phyloP scores from a whole-genome alignment of 1,140 invertebrate genomes.

The Hydropsyche tenuis region DNA sequence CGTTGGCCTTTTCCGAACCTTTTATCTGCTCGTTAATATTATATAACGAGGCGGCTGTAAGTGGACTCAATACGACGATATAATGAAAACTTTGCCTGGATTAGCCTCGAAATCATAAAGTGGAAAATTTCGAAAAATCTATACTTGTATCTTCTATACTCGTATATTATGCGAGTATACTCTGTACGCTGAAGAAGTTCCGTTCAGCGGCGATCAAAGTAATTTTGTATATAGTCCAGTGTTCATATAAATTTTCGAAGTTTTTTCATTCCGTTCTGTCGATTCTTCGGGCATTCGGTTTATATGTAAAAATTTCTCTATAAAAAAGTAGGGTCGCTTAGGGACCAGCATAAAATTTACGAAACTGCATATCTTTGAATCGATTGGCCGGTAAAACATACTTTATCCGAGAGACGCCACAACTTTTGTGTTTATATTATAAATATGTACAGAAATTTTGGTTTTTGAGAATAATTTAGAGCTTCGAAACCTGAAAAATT shows the following conservation, averaged over 20 bases:
- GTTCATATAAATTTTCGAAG: slow-evolving; percentile 13
- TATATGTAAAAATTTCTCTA: slow-evolving; percentile 25
- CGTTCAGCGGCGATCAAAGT: not conserved
- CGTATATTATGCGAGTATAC: not conserved
- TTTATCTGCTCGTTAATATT: slow-evolving; percentile 15
- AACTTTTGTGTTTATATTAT: too few species aligned
- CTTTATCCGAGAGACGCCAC: not conserved
- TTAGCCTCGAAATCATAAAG: not conserved
- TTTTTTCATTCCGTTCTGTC: slow-evolving; percentile 23
- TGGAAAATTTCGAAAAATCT: not conserved
- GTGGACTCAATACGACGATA: not conserved
- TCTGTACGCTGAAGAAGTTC: not conserved
- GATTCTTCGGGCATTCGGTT: slow-evolving; percentile 8
- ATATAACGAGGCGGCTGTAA: not conserved
- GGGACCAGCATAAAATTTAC: slow-evolving; percentile 29
- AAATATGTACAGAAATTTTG: too few species aligned
- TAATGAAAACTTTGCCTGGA: not conserved
- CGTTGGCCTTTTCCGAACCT: slow-evolving; percentile 21
- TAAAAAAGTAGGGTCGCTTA: slow-evolving; percentile 13
- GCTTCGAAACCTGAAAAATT: too few species aligned
- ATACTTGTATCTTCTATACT: too few species aligned
- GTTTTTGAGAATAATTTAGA: too few species aligned
- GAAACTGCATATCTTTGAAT: slow-evolving; percentile 24
- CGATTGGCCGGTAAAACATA: slow-evolving; percentile 10
- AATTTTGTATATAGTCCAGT: slow-evolving; percentile 16